A percentile compares a stretch with the other conserved stretches of the same genome.
These are phyloP conservation scores for Esox lucius DNA, from an alignment of 2,797 vertebrate species.

Conservation along the genomic window DNA sequence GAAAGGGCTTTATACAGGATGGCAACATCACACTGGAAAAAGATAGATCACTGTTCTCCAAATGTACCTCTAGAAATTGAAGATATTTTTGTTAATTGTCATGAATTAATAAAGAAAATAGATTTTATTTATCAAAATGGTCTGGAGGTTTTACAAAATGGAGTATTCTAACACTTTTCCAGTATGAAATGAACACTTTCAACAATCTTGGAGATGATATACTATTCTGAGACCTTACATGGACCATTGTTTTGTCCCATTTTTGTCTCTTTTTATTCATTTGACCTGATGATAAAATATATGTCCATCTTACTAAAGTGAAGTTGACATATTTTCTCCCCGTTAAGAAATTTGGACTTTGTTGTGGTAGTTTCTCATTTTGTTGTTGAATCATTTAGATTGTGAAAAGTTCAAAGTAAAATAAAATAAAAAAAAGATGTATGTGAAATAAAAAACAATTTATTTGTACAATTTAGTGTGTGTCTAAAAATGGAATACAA, in stretches of 20 bases:
- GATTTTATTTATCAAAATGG: conserved; percentile 68
- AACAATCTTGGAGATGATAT: conserved; percentile 53
- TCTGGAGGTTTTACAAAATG: conserved; percentile 62
- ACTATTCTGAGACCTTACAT: conserved; percentile 50
- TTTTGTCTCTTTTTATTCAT: conserved; percentile 68
- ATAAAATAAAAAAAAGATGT: conserved; percentile 69
- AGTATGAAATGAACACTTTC: conserved; percentile 48
- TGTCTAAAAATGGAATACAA: neutral
- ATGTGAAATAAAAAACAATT: conserved; percentile 85
- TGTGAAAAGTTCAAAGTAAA: conserved; percentile 76
- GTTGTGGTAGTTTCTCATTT: conserved; percentile 86
- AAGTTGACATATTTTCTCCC: conserved; percentile 72
- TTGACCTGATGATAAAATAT: conserved; percentile 65
- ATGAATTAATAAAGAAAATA: conserved; percentile 52
- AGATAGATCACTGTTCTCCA: conserved; percentile 60
- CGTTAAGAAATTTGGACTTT: conserved; percentile 76
- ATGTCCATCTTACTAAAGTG: conserved; percentile 72
- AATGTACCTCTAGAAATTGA: conserved; percentile 59
- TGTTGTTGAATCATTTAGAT: conserved; percentile 86
- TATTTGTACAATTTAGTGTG: conserved; percentile 75
- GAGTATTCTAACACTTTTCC: conserved; percentile 60
- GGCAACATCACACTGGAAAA: conserved; percentile 45
- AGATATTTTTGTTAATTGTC: conserved; percentile 70
- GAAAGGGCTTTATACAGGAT: conserved; percentile 65
- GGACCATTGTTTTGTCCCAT: conserved; percentile 67